A percentile compares a stretch with the other conserved stretches of the same genome.
Evolutionary conservation across 2,113 vertebrate species (phyloP).

Genomic region (Oreochromis tanganicae): DNA sequence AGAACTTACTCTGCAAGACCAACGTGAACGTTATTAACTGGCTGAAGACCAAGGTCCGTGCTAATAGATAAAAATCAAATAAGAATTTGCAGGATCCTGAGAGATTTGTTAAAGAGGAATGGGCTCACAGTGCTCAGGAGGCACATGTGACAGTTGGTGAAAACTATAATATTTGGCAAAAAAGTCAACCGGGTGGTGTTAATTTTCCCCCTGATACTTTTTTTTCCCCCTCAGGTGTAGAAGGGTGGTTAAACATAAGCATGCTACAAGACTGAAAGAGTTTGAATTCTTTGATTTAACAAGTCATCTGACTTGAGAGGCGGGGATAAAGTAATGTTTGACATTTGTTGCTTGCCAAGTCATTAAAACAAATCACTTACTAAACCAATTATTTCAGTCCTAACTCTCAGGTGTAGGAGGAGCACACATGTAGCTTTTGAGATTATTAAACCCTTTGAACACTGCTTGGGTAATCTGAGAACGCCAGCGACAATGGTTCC

Average conservation of each 20-base stretch:
- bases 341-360: background rate
- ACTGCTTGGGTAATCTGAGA: background rate
- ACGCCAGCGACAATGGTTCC: background rate
- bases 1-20: background rate
- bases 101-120: background rate
- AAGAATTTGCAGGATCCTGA: background rate
- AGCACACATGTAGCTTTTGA: accelerated
- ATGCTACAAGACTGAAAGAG: background rate
- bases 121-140: background rate
- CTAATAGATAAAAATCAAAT: background rate
- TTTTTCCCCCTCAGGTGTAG: background rate
- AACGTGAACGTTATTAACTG: background rate
- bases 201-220: background rate
- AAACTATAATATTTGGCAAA: background rate
- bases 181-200: background rate
- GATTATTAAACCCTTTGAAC: background rate
- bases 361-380: background rate
- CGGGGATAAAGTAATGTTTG: background rate
- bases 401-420: background rate
- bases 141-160: background rate
- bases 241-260: accelerated
- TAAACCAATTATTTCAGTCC: background rate
- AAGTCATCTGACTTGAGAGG: background rate
- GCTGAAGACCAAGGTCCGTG: accelerated
- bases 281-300: background rate